These are phyloP conservation scores for Rhinogobius similis DNA, from an alignment of 2,113 vertebrate genomes.

Conservation along the genomic window DNA sequence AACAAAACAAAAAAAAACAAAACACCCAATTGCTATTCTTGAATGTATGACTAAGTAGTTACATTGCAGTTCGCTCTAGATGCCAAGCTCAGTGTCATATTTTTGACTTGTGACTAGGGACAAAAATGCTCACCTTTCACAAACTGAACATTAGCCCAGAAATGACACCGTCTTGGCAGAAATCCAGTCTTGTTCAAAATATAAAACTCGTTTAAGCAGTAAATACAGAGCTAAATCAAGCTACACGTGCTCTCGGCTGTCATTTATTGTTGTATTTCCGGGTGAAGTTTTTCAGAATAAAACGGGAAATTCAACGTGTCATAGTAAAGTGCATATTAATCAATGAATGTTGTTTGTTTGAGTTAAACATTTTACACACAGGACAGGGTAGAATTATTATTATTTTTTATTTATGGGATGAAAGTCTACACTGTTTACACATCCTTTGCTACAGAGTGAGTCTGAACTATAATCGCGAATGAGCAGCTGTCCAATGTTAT, in stretches of 20 bases:
- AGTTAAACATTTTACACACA: background rate
- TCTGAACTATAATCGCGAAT: constrained; percentile 39
- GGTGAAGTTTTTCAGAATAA: constrained; percentile 35
- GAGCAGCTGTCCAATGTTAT: constrained; percentile 56
- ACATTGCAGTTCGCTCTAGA: background rate
- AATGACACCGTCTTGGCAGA: background rate
- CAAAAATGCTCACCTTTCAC: background rate
- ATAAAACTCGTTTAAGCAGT: background rate
- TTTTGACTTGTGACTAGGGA: background rate
- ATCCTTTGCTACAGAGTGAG: background rate
- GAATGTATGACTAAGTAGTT: background rate
- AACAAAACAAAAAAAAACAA: background rate
- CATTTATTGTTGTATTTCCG: constrained; percentile 23
- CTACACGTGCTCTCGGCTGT: background rate
- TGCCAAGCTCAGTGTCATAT: background rate
- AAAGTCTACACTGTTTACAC: background rate
- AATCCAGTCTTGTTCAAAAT: background rate
- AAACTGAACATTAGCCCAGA: background rate
- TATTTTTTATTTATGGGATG: no score
- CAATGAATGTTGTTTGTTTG: background rate
- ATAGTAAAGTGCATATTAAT: background rate
- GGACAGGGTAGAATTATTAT: no score
- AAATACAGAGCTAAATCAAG: background rate
- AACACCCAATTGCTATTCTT: background rate
- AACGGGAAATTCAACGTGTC: background rate